Base-by-base conservation (phyloP, 92 coral and sea anemone genomes). In the Porites rus region DNA sequence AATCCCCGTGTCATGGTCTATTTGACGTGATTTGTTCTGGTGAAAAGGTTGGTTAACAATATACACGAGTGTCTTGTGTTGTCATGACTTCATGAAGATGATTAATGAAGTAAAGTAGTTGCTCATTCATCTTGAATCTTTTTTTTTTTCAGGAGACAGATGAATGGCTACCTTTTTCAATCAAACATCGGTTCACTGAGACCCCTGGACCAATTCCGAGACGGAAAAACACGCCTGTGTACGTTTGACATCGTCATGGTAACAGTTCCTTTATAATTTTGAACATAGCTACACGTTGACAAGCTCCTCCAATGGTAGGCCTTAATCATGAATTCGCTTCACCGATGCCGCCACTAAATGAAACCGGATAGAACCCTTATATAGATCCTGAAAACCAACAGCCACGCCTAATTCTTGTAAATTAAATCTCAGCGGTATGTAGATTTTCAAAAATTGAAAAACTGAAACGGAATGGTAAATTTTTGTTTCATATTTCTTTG, bases 91-190 rank as follows among this genome's bases (percentile, higher is more conserved):
- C 66, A 62, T 17, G 13, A 62, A 62, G 19, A 62, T 62, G 18
- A 11, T 10, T 17, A 17, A 11, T 12, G 63, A 62, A 62, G 66
- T 4, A 4, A 62, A 38, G 46, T 38, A 0, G 46, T 38, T 3
- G 46, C 46, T 38, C 46, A 12, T 56, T 56, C 61, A 56, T 56
- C 2, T 38, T 38, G 46, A 38, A 38, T 4, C 46, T 54, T 28
- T 46, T 75, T 14, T 50, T 38, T 61, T 22, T 62, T n/a, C 74
- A 94, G 97, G 93, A 82, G 31, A 74, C 87, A 5, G 75, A 86
- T 31, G 97, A 94, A 65, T 94, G 97, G 97, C 72, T 94, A 61
- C 94, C 93, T 13, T 87, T 82, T 20, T 87, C 97, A 28, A 88
- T 94, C 71, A 92, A 82, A 58, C 93, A 94, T 72, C 80, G 94